These are phyloP conservation scores for Leptinotarsa peninsularis DNA, from an alignment of 2,888 invertebrate genomes.

Conservation along the genomic window DNA sequence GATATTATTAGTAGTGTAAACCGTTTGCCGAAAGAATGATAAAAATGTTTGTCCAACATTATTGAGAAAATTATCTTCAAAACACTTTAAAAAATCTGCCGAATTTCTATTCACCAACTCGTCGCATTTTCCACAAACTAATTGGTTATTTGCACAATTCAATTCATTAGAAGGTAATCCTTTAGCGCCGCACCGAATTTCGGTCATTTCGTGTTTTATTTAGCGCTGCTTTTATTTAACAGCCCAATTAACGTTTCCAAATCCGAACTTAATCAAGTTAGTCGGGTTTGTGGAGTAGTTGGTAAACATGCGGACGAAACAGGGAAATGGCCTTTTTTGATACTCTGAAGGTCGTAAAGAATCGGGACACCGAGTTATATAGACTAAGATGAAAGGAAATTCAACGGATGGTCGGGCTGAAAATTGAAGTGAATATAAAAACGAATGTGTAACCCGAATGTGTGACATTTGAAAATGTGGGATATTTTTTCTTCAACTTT, in stretches of 20 bases:
- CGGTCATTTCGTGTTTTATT: not conserved
- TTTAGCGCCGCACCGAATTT: not conserved
- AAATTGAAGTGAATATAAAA: too few species aligned
- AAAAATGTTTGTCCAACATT: too few species aligned
- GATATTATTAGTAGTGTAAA: too few species aligned
- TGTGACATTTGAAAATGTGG: too few species aligned
- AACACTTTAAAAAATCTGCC: too few species aligned
- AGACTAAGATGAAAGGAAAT: too few species aligned
- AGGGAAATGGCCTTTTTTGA: not conserved
- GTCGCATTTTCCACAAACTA: not conserved
- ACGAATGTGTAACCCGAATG: too few species aligned
- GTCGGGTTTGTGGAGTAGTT: not conserved
- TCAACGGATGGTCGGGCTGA: too few species aligned
- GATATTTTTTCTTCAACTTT: too few species aligned
- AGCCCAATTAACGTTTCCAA: constrained; percentile 8
- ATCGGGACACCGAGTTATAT: too few species aligned
- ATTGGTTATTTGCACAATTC: not conserved
- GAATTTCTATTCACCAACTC: not conserved
- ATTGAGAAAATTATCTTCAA: too few species aligned
- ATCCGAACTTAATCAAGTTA: constrained; percentile 1
- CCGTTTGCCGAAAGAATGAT: too few species aligned
- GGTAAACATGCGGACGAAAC: not conserved
- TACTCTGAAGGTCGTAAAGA: not conserved
- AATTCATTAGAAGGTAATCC: not conserved
- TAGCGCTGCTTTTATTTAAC: not conserved